Percentiles rank a stretch among this genome's conserved stretches.
Evolutionary conservation across 2,113 vertebrate species (phyloP).

Genomic region (Pelecanoides urinatrix): DNA sequence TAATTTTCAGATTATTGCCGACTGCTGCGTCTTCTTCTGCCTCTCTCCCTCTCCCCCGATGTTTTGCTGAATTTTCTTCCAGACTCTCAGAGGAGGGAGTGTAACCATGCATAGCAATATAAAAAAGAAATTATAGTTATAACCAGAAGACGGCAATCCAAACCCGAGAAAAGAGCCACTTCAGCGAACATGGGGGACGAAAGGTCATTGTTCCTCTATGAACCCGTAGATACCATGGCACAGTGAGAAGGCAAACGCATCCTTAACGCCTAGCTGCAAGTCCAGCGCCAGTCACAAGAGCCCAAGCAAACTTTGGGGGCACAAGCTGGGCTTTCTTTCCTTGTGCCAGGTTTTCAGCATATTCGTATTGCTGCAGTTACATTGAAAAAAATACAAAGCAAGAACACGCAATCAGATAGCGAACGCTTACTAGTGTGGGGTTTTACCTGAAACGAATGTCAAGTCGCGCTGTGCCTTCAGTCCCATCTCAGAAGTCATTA

Average conservation of each 20-base stretch:
- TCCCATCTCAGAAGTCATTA: neutral
- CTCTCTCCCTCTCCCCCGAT: accelerated
- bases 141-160: neutral
- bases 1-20: neutral
- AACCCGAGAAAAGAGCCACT: neutral
- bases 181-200: accelerated
- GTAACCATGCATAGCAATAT: neutral
- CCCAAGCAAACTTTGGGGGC: neutral
- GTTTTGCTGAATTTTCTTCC: neutral
- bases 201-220: neutral
- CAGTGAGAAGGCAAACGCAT: accelerated
- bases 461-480: neutral
- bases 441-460: slow-evolving; percentile 9
- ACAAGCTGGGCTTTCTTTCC: no score
- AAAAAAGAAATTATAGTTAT: neutral
- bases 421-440: accelerated
- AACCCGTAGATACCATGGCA: accelerated
- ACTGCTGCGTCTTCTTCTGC: accelerated
- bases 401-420: neutral
- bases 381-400: neutral
- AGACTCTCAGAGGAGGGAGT: neutral
- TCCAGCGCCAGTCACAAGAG: neutral
- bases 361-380: neutral
- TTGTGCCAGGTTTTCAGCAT: neutral
- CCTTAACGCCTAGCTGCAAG: neutral